Percentiles rank a stretch among this genome's conserved stretches.
phyloP scores from a whole-genome alignment of 2,113 vertebrate genomes.

The Nematolebias whitei region DNA sequence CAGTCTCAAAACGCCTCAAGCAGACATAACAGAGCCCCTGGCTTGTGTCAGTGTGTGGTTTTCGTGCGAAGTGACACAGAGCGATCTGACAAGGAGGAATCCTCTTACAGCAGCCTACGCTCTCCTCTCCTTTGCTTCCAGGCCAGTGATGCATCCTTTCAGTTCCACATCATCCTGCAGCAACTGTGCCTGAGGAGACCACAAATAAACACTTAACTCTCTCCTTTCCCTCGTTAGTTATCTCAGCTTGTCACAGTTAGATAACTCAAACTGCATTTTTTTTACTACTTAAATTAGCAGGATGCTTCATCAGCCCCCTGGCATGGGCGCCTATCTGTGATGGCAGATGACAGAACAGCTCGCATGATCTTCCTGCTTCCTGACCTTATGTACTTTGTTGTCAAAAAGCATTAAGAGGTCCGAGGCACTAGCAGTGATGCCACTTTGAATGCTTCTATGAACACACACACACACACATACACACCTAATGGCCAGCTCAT shows the following conservation, averaged over 20 bases:
- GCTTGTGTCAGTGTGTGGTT: conserved; percentile 39
- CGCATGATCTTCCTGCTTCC: conserved; percentile 16
- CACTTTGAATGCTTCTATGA: not conserved
- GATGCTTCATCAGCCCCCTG: conserved; percentile 20
- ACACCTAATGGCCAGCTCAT: conserved; percentile 10
- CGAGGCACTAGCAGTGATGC: conserved; percentile 11
- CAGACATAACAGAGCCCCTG: conserved; percentile 32
- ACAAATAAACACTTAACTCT: conserved; percentile 18
- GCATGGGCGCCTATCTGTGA: conserved; percentile 23
- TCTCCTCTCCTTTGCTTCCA: conserved; percentile 30
- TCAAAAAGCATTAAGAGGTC: conserved; percentile 55
- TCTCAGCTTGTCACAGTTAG: conserved; percentile 1
- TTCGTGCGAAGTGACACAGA: conserved; percentile 36
- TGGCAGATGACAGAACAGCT: conserved; percentile 47
- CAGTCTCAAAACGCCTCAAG: conserved; percentile 16
- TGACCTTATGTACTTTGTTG: conserved; percentile 49
- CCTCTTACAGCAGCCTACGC: conserved; percentile 66
- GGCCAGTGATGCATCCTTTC: conserved; percentile 56
- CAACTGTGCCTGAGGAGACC: conserved; percentile 21
- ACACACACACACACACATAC: not conserved
- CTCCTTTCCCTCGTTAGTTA: conserved; percentile 2
- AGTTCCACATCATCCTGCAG: conserved; percentile 25
- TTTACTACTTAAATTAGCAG: not conserved
- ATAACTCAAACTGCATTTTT: not conserved
- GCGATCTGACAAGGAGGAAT: conserved; percentile 56